phyloP scores from a whole-genome alignment of 2,888 invertebrate genomes.

The Callimorpha dominula region DNA sequence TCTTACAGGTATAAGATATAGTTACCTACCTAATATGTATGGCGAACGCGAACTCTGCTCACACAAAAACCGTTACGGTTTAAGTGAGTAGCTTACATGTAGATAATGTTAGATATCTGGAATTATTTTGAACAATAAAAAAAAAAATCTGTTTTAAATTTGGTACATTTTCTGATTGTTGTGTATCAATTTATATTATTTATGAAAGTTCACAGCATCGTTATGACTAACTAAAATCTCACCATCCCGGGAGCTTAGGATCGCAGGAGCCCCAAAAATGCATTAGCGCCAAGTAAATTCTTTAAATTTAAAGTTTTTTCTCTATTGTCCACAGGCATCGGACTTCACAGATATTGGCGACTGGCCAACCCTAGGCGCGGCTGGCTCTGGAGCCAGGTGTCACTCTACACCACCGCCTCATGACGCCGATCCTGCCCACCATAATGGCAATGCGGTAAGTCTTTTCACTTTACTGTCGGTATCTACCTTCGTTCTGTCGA shows the following conservation, averaged over 20 bases:
- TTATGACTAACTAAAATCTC: too few relatives aligned
- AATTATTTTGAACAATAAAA: too few relatives aligned
- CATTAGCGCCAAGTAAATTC: not conserved
- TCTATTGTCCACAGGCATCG: constrained; percentile 89
- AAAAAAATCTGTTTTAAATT: too few relatives aligned
- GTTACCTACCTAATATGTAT: too few relatives aligned
- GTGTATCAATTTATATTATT: too few relatives aligned
- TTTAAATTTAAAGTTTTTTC: not conserved
- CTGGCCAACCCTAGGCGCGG: constrained; percentile 94
- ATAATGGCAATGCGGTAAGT: constrained; percentile 80
- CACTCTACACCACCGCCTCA: constrained; percentile 80
- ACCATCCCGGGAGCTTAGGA: not conserved
- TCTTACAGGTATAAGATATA: too few relatives aligned
- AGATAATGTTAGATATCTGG: too few relatives aligned
- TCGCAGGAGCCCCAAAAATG: not conserved
- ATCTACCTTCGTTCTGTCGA: not conserved
- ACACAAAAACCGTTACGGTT: too few relatives aligned
- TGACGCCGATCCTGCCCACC: constrained; percentile 74
- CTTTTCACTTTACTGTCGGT: not conserved
- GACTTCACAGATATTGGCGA: constrained; percentile 96
- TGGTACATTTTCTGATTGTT: too few relatives aligned
- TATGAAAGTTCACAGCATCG: too few relatives aligned
- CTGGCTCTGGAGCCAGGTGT: constrained; percentile 74
- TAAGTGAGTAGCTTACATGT: too few relatives aligned
- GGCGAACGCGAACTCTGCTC: too few relatives aligned